Percentiles rank a stretch among this genome's conserved stretches.
Evolutionary conservation across 2,113 vertebrate genomes (phyloP).

Genomic region (Galbula dea): DNA sequence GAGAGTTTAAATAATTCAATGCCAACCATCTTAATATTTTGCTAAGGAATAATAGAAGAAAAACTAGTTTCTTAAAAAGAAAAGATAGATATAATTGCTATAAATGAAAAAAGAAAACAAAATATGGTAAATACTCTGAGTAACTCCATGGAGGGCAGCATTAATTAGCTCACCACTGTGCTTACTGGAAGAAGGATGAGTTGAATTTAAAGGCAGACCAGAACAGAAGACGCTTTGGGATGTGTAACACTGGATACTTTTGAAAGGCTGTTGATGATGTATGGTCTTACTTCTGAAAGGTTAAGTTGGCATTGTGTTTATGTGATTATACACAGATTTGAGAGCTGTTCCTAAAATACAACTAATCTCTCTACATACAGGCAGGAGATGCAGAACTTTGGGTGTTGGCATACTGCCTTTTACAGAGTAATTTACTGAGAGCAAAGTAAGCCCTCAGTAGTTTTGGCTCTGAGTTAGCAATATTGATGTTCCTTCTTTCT

Average conservation of each 20-base stretch:
- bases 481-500: conserved; percentile 26
- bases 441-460: conserved; percentile 21
- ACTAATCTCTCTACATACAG: conserved; percentile 22
- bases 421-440: conserved; percentile 9
- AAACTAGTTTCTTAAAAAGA: conserved; percentile 34
- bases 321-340: conserved; percentile 57
- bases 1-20: conserved; percentile 53
- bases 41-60: conserved; percentile 31
- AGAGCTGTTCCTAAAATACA: conserved; percentile 53
- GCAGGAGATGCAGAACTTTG: conserved; percentile 8
- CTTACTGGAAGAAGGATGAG: background rate
- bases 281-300: conserved; percentile 24
- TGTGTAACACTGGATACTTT: background rate
- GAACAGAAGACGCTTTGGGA: background rate
- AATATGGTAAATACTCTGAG: background rate
- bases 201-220: background rate
- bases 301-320: conserved; percentile 26
- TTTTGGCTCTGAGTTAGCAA: conserved; percentile 23
- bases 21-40: conserved; percentile 56
- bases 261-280: background rate
- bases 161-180: background rate
- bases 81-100: conserved; percentile 22
- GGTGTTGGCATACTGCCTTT: background rate
- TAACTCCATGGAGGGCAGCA: background rate
- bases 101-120: background rate